Evolutionary conservation across 2,888 invertebrate genomes (phyloP), one percentile per base, ranked within the genome.

Genomic region (Trimorus sp.): DNA sequence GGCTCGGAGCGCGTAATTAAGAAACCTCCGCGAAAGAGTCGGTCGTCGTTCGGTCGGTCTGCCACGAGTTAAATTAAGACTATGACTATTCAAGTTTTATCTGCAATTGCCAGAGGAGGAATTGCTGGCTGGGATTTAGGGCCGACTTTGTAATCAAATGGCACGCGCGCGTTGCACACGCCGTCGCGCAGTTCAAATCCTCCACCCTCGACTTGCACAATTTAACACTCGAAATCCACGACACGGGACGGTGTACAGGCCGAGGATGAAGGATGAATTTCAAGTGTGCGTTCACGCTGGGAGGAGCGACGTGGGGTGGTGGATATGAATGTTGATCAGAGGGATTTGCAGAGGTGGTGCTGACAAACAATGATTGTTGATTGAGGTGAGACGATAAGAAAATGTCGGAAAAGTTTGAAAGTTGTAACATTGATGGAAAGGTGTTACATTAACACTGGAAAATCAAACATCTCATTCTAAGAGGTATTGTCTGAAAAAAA

Each of bases 11-110:
- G 83, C 87, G 89, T 91, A 91, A 91, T 91, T 91, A 90, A 91
- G 91, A 90, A 90, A 90, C 90, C 90, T 89, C 88, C 85, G 86
- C 86, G 86, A 88, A 89, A 86, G 86, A 73, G 85, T 86, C 79
- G 66, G 60, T 79, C 85, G 78, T 77, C 83, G 82, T 85, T 85
- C 83, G 84, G 84, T 85, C 82, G 83, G 63, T 74, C 79, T 70
- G 84, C 83, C 83, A 82, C 83, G 85, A 85, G 85, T 88, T 90
- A 89, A 90, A 90, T 91, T 90, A 91, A 91, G 89, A 90, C 90
- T 90, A 90, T 91, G 91, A 91, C 90, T 91, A 91, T 90, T 91
- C 89, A 88, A 89, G 86, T 91, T 91, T 91, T 91, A 91, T 91
- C 91, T 91, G 88, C 89, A 89, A 90, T 90, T 91, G 89, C 90